Percentiles rank a stretch among this genome's conserved stretches.
Evolutionary conservation across 2,888 invertebrate species (phyloP).

Genomic region (Pycnomerus fuliginosus): DNA sequence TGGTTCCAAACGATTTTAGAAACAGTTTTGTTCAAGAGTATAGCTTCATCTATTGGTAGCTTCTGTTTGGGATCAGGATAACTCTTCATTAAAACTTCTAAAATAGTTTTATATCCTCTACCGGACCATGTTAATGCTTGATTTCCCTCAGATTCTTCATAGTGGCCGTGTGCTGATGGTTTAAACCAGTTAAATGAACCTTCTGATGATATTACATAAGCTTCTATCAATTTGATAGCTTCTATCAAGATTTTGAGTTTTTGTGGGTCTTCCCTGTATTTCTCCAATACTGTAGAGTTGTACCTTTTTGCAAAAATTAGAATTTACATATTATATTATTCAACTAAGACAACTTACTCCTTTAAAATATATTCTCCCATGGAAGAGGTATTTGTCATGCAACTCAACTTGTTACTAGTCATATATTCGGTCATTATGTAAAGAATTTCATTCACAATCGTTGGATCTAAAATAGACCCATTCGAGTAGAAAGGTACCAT

Average conservation of each 20-base stretch:
- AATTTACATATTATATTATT: not conserved
- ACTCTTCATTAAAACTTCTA: conserved; percentile 61
- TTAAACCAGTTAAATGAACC: conserved; percentile 59
- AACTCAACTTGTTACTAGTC: conserved; percentile 23
- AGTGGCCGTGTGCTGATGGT: conserved; percentile 49
- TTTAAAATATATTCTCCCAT: conserved; percentile 1
- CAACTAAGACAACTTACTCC: not conserved
- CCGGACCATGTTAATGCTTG: conserved; percentile 69
- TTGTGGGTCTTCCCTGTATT: conserved; percentile 20
- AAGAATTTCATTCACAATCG: not conserved
- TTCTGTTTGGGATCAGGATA: conserved; percentile 29
- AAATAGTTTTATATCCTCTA: conserved; percentile 64
- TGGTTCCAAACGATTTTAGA: conserved; percentile 25
- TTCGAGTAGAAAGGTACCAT: conserved; percentile 10
- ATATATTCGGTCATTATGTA: not conserved
- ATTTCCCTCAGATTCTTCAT: conserved; percentile 68
- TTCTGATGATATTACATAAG: conserved; percentile 27
- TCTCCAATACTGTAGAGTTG: conserved; percentile 13
- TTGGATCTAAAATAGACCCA: conserved; percentile 12
- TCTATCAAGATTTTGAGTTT: conserved; percentile 20
- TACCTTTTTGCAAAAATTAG: conserved; percentile 20
- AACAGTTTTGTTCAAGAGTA: conserved; percentile 32
- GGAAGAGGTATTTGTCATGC: conserved; percentile 11
- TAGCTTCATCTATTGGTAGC: conserved; percentile 35
- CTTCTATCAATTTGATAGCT: conserved; percentile 20